phyloP scores from a whole-genome alignment of 2,888 invertebrate species.

The Cryptocephalus moraei region DNA sequence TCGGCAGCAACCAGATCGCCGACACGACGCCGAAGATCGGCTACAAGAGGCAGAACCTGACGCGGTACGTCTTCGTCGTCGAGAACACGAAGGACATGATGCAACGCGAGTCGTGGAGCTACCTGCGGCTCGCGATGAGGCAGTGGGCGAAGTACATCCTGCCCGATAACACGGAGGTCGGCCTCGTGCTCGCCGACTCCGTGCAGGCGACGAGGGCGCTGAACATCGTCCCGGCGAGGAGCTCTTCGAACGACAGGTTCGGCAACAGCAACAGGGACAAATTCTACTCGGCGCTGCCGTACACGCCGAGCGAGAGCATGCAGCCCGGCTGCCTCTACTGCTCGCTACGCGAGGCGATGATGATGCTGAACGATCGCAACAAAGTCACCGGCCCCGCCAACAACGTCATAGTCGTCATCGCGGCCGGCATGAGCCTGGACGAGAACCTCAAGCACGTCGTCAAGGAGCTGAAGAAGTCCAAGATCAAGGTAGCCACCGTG shows the following conservation, averaged over 20 bases:
- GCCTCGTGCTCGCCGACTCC: conserved; percentile 40
- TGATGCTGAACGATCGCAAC: conserved; percentile 41
- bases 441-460: conserved; percentile 35
- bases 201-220: conserved; percentile 32
- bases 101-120: conserved; percentile 49
- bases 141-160: conserved; percentile 49
- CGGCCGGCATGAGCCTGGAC: conserved; percentile 43
- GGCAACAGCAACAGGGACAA: conserved; percentile 22
- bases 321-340: conserved; percentile 42
- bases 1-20: conserved; percentile 30
- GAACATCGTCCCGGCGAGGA: conserved; percentile 32
- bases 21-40: conserved; percentile 41
- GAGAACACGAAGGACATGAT: conserved; percentile 50
- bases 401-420: conserved; percentile 45
- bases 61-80: conserved; percentile 47
- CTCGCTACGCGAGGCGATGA: conserved; percentile 35
- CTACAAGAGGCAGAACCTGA: conserved; percentile 43
- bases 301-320: conserved; percentile 41
- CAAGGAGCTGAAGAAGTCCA: conserved; percentile 36
- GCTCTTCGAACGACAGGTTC: conserved; percentile 15
- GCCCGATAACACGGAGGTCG: conserved; percentile 43
- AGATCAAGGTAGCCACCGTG: conserved; percentile 43
- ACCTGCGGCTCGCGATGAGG: conserved; percentile 45
- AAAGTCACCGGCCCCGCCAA: conserved; percentile 40
- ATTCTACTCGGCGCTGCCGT: conserved; percentile 37